A percentile compares a stretch with the other conserved stretches of the same genome.
Conservation (phyloP, 2,113 vertebrate species). For the Catagonus wagneri region DNA sequence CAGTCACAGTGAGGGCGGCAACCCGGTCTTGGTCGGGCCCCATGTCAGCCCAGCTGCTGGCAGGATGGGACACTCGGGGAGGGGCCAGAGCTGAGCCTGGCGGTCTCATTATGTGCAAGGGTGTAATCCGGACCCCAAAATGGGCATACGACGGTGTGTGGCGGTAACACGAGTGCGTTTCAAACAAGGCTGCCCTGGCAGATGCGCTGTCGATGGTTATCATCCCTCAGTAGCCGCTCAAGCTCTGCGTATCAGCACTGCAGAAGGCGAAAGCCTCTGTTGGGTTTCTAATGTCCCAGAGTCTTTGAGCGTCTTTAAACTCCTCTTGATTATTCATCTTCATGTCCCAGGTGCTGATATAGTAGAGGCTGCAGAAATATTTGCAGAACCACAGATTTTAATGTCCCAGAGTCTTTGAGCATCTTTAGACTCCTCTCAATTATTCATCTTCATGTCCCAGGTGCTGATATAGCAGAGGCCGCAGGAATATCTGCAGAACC, state of each 20-base stretch:
- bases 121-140: neutral
- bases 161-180: neutral
- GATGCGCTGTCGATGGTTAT: no score
- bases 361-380: neutral
- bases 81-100: neutral
- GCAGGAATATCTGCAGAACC: neutral
- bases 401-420: neutral
- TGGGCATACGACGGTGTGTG: neutral
- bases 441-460: neutral
- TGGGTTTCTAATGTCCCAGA: neutral
- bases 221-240: neutral
- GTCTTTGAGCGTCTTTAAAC: neutral
- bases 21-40: fast-evolving
- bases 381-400: neutral
- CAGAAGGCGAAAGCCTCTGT: neutral
- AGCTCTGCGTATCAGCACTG: neutral
- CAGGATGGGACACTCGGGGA: no score
- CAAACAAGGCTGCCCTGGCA: neutral
- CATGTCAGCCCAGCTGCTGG: fast-evolving
- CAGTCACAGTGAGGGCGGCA: no score
- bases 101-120: no score
- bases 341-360: neutral
- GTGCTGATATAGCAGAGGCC: neutral
- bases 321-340: neutral
- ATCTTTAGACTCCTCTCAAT: neutral